A percentile compares a stretch with the other conserved stretches of the same genome.
These are phyloP conservation scores for Danio kyathit DNA, from an alignment of 2,797 vertebrate genomes.

Conservation along the genomic window DNA sequence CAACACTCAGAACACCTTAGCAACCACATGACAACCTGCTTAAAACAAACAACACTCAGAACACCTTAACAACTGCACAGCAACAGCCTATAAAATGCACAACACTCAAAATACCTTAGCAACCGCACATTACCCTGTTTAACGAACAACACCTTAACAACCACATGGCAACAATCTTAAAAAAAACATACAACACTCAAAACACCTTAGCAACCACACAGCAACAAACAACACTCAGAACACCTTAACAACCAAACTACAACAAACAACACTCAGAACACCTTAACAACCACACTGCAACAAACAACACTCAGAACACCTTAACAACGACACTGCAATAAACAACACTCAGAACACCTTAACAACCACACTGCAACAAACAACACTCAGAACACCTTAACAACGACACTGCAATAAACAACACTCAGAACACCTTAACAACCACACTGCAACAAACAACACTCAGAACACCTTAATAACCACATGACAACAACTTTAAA, in stretches of 20 bases:
- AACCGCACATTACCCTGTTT: fast-evolving
- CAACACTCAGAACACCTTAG: background rate
- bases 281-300: no score
- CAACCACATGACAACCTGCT: background rate
- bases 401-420: background rate
- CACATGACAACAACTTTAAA: background rate
- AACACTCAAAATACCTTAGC: background rate
- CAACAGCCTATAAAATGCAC: no score
- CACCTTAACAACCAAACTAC: no score
- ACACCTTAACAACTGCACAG: background rate
- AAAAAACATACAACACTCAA: background rate
- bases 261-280: no score
- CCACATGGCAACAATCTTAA: fast-evolving
- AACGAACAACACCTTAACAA: background rate
- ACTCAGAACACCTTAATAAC: background rate
- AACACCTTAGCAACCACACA: background rate
- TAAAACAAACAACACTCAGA: background rate
- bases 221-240: no score
- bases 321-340: background rate
- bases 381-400: background rate
- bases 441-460: background rate
- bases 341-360: background rate
- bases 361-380: background rate
- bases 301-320: background rate
- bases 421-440: background rate